Evolutionary conservation across 1,140 invertebrate species (phyloP).

Genomic region (Penaeus chinensis): DNA sequence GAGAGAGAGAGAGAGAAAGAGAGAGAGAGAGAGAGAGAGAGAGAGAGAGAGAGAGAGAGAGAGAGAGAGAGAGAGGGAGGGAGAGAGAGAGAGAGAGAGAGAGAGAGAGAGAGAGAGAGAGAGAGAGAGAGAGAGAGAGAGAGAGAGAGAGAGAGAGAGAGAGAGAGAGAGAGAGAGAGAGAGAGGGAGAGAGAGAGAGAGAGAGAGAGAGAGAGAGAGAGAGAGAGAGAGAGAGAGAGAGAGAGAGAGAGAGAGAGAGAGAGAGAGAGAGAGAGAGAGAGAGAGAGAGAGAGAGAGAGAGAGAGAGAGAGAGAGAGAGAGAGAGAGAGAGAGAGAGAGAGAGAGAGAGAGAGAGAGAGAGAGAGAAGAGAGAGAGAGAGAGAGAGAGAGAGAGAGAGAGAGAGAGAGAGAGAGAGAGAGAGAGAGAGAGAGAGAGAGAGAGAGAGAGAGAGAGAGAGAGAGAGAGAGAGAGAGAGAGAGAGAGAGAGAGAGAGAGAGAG

Average conservation of each 20-base stretch:
- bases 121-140: conserved; percentile 20
- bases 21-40: too few relatives aligned
- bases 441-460: conserved; percentile 6
- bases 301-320: too few relatives aligned
- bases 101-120: background rate
- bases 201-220: background rate
- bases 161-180: conserved; percentile 14
- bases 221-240: conserved; percentile 12
- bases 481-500: background rate
- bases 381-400: conserved; percentile 14
- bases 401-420: conserved; percentile 17
- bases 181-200: background rate
- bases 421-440: conserved; percentile 12
- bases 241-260: conserved; percentile 9
- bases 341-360: background rate
- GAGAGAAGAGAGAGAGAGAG: background rate
- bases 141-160: conserved; percentile 17
- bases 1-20: too few relatives aligned
- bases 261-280: background rate
- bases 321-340: background rate
- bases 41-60: background rate
- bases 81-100: background rate
- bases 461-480: conserved; percentile 9
- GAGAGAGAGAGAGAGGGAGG: background rate
- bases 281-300: background rate